Evolutionary conservation across 1,140 invertebrate genomes (phyloP), one percentile per base, ranked within the genome.

Genomic region (Plutomurus gul): DNA sequence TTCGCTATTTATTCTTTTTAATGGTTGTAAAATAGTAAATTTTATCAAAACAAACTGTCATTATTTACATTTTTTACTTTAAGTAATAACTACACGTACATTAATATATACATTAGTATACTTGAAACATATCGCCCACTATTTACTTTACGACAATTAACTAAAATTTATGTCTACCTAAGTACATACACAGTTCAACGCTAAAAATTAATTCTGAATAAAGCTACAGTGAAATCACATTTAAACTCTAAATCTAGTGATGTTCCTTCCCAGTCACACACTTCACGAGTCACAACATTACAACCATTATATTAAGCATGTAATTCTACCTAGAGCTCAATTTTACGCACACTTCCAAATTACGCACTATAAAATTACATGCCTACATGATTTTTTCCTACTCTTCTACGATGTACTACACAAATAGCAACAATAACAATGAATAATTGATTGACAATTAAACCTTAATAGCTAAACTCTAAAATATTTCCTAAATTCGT

Each of bases 391-490:
- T 30, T 43, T n/a, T n/a, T n/a, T n/a, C n/a, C n/a, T n/a, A n/a
- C n/a, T n/a, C n/a, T n/a, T n/a, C n/a, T n/a, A n/a, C n/a, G n/a
- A n/a, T n/a, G n/a, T n/a, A n/a, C 39, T 60, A 60, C 51, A 60
- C 51, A 60, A 60, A 60, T 60, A 60, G 51, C 51, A 60, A 60
- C 51, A 60, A 60, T 60, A 60, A 60, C 51, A 33, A 56, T 56
- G 30, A 27, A 33, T 30, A 60, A 1, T 36, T 3, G 27, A 60
- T 1, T 60, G 33, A 30, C 25, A 60, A 30, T 27, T 56, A 30
- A 7, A 27, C 11, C 30, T 33, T 22, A 22, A 33, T 30, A 13
- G 25, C 56, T 22, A 65, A 30, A 30, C 13, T 33, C 11, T 65
- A 36, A 33, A n/a, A 30, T 33, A 16, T 22, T 49, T 49, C 11